phyloP scores from a whole-genome alignment of 2,888 invertebrate genomes.

The Maniola hyperantus region DNA sequence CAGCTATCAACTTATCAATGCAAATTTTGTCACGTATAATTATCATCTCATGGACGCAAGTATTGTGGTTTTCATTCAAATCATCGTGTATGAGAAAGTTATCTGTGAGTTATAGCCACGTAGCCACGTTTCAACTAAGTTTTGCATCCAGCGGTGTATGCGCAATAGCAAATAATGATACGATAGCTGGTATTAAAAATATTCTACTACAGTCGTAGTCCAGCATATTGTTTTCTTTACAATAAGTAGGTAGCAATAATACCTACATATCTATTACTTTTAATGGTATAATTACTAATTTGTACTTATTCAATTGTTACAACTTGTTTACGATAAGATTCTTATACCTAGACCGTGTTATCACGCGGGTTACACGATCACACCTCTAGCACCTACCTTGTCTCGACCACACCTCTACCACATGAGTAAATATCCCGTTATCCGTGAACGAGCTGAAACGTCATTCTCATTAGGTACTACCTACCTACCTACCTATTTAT shows the following conservation, averaged over 20 bases:
- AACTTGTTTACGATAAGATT: neutral
- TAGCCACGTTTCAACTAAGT: no score
- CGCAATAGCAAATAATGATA: no score
- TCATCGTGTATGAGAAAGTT: neutral
- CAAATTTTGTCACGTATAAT: slow-evolving; percentile 38
- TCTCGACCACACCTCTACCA: no score
- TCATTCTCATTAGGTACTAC: slow-evolving; percentile 4
- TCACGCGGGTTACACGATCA: slow-evolving; percentile 12
- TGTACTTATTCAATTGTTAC: neutral
- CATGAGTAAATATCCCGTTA: no score
- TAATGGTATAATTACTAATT: no score
- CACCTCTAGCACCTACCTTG: neutral
- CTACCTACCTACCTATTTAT: neutral
- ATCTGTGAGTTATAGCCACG: neutral
- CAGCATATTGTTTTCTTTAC: no score
- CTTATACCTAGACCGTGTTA: no score
- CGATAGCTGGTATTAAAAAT: no score
- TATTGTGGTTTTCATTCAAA: slow-evolving; percentile 24
- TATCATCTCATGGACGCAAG: slow-evolving; percentile 37
- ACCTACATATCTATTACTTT: no score
- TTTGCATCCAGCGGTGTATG: no score
- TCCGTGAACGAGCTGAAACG: slow-evolving; percentile 1
- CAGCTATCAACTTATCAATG: slow-evolving; percentile 37
- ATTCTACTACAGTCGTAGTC: no score
- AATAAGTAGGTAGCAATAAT: no score